These are phyloP conservation scores for Macquaria australasica DNA, from an alignment of 2,113 vertebrate species.

Conservation along the genomic window DNA sequence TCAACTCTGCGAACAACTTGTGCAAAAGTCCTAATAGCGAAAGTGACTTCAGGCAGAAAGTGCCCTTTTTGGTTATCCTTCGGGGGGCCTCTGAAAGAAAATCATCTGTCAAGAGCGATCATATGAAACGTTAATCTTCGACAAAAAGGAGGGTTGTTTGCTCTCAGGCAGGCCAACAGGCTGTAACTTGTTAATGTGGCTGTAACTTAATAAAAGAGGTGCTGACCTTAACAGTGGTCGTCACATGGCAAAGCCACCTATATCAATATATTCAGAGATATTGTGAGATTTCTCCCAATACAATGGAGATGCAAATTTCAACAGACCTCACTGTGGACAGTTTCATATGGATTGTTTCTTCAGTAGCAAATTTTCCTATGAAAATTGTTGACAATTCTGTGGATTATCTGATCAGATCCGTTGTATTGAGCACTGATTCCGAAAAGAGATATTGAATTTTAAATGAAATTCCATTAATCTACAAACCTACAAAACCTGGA, in stretches of 20 bases:
- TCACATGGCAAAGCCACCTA: background rate
- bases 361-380: no score
- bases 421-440: background rate
- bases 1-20: conserved; percentile 4
- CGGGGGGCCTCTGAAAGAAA: conserved; percentile 89
- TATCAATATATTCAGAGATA: background rate
- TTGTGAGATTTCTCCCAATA: background rate
- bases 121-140: conserved; percentile 91
- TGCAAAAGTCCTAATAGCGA: conserved; percentile 38
- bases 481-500: background rate
- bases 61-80: conserved; percentile 93
- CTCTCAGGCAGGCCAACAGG: conserved; percentile 26
- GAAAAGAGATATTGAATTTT: background rate
- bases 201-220: background rate
- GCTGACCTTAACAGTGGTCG: background rate
- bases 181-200: conserved; percentile 5
- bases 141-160: conserved; percentile 55
- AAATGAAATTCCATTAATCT: background rate
- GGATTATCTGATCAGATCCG: background rate
- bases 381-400: background rate
- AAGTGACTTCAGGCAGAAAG: conserved; percentile 84
- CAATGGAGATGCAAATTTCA: background rate
- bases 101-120: conserved; percentile 91
- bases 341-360: background rate
- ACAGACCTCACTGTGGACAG: background rate